A percentile compares a stretch with the other conserved stretches of the same genome.
Evolutionary conservation across 2,888 invertebrate genomes (phyloP).

Genomic region (Lasioglossum marginatum): DNA sequence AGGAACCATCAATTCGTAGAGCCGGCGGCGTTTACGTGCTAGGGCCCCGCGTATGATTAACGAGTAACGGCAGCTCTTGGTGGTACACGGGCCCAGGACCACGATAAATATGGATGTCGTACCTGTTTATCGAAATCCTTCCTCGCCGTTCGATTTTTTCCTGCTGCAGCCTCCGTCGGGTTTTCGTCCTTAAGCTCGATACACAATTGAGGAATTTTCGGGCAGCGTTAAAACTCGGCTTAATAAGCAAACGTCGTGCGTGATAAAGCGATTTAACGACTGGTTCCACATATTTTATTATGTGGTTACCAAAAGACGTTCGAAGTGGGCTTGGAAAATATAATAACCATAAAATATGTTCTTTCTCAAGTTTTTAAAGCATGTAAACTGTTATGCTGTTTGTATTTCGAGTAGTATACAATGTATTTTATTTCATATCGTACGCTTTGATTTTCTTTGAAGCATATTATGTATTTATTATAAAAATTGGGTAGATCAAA

Average conservation of each 20-base stretch:
- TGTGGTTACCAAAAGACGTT: background rate
- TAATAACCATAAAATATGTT: background rate
- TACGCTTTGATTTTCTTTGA: no score
- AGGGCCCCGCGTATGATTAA: conserved; percentile 73
- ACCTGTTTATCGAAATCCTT: conserved; percentile 66
- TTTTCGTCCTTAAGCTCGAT: background rate
- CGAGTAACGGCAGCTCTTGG: conserved; percentile 35
- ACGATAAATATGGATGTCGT: conserved; percentile 73
- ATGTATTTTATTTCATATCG: no score
- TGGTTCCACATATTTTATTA: background rate
- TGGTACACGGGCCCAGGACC: conserved; percentile 31
- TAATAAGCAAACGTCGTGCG: background rate
- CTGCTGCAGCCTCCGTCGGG: conserved; percentile 2
- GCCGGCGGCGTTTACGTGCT: conserved; percentile 52
- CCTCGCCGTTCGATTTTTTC: conserved; percentile 27
- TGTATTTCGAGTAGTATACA: no score
- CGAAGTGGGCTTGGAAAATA: background rate
- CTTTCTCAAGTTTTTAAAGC: background rate
- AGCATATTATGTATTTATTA: no score
- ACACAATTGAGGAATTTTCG: background rate
- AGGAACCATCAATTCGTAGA: conserved; percentile 82
- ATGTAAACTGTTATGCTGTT: no score
- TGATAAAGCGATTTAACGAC: background rate
- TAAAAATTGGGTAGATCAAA: no score
- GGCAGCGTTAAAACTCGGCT: background rate